Percentiles rank a stretch among this genome's conserved stretches.
Conservation (phyloP, 2,888 invertebrate species). For the Xanthia togata region DNA sequence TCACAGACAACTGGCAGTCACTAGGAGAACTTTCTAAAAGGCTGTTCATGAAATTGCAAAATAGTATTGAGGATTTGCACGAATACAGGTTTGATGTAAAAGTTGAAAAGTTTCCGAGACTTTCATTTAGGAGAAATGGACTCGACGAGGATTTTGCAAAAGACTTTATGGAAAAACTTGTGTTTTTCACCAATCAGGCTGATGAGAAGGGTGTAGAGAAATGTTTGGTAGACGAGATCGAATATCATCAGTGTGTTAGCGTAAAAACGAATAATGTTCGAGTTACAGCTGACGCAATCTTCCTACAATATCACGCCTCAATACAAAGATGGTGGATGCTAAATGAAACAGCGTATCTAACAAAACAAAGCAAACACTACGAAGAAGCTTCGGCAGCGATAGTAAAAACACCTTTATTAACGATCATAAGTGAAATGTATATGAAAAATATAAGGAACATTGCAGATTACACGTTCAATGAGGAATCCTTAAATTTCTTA, state of each 20-base stretch:
- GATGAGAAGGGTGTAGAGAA: conserved; percentile 35
- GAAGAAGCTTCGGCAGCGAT: conserved; percentile 34
- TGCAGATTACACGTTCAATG: conserved; percentile 30
- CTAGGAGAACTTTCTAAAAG: conserved; percentile 36
- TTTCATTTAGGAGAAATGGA: conserved; percentile 7
- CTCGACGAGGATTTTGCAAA: conserved; percentile 22
- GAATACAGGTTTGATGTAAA: conserved; percentile 30
- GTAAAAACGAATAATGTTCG: not conserved
- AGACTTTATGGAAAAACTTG: conserved; percentile 40
- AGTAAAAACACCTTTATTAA: conserved; percentile 36
- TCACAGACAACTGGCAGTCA: conserved; percentile 23
- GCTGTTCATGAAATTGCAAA: conserved; percentile 20
- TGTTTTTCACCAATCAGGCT: conserved; percentile 47
- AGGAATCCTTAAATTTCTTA: not conserved
- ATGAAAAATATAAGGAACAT: conserved; percentile 24
- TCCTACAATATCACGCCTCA: conserved; percentile 46
- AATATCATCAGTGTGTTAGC: not conserved
- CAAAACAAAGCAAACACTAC: conserved; percentile 37
- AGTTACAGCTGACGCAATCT: conserved; percentile 45
- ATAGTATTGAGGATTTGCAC: conserved; percentile 12
- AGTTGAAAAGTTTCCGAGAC: conserved; percentile 37
- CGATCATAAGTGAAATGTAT: conserved; percentile 10
- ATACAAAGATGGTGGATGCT: conserved; percentile 60
- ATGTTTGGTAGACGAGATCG: conserved; percentile 41
- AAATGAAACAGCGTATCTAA: conserved; percentile 27